A percentile compares a stretch with the other conserved stretches of the same genome.
Evolutionary conservation across 2,113 vertebrate species (phyloP).

Genomic region (Andinoacara biseriatus): DNA sequence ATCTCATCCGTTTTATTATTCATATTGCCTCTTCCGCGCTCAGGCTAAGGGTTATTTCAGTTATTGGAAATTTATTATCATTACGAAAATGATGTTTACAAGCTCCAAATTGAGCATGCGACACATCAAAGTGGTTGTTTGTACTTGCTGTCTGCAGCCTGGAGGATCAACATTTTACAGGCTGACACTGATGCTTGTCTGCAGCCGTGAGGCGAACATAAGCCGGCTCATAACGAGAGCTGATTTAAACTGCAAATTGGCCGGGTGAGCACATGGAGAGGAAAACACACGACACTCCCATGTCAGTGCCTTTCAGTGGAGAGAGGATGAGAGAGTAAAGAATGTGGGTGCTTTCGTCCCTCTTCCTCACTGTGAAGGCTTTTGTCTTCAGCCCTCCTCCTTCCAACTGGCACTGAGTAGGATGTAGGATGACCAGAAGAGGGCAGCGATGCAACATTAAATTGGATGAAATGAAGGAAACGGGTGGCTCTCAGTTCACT

Average conservation of each 20-base stretch:
- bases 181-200: conserved; percentile 22
- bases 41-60: neutral
- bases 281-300: rapidly evolving
- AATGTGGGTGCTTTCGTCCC: neutral
- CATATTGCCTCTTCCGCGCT: neutral
- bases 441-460: neutral
- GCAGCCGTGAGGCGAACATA: conserved; percentile 33
- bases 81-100: conserved; percentile 10
- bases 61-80: conserved; percentile 18
- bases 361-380: rapidly evolving
- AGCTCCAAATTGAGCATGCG: neutral
- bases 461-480: neutral
- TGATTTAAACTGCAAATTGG: neutral
- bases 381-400: neutral
- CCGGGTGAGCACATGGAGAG: neutral
- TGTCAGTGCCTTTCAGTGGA: neutral
- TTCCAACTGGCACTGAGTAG: neutral
- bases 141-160: neutral
- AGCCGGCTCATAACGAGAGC: neutral
- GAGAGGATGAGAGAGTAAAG: neutral
- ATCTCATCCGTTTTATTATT: neutral
- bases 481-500: neutral
- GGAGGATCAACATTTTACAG: conserved; percentile 30
- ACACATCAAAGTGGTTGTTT: conserved; percentile 28
- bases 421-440: neutral